Conservation (phyloP, 2,797 vertebrate genomes). For the Anguilla anguilla region DNA sequence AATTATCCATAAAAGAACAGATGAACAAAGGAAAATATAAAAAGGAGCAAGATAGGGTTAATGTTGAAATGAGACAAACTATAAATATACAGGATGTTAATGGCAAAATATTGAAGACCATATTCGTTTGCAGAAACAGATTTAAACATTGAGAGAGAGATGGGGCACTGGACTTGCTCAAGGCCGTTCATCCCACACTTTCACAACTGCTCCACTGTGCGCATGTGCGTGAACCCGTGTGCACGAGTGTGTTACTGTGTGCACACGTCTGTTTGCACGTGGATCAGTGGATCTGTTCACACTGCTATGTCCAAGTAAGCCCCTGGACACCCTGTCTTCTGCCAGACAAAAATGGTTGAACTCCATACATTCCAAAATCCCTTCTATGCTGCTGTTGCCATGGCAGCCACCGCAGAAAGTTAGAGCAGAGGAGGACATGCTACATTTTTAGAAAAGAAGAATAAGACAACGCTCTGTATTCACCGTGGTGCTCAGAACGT, state of each 20-base stretch:
- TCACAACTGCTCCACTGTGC: neutral
- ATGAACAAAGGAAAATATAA: slow-evolving; percentile 45
- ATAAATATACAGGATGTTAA: slow-evolving; percentile 42
- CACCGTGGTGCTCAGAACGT: neutral
- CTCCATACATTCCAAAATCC: neutral
- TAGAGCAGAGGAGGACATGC: neutral
- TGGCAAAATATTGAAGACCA: slow-evolving; percentile 37
- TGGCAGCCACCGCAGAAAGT: slow-evolving; percentile 24
- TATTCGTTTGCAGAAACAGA: slow-evolving; percentile 18
- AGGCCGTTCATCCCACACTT: neutral
- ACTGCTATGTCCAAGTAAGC: neutral
- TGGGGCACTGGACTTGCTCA: slow-evolving; percentile 3
- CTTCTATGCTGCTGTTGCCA: slow-evolving; percentile 15
- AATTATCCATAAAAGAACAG: slow-evolving; percentile 53
- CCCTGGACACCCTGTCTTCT: neutral
- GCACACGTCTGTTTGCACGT: neutral
- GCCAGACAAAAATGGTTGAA: neutral
- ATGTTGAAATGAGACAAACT: slow-evolving; percentile 41
- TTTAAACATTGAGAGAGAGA: slow-evolving; percentile 32
- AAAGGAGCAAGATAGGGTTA: slow-evolving; percentile 27
- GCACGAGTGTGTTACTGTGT: neutral
- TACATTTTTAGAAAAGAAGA: slow-evolving; percentile 13
- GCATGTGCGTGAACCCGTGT: neutral
- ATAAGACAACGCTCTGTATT: neutral
- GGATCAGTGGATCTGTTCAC: neutral